phyloP scores from a whole-genome alignment of 2,113 vertebrate genomes.

The Xiphophorus hellerii region DNA sequence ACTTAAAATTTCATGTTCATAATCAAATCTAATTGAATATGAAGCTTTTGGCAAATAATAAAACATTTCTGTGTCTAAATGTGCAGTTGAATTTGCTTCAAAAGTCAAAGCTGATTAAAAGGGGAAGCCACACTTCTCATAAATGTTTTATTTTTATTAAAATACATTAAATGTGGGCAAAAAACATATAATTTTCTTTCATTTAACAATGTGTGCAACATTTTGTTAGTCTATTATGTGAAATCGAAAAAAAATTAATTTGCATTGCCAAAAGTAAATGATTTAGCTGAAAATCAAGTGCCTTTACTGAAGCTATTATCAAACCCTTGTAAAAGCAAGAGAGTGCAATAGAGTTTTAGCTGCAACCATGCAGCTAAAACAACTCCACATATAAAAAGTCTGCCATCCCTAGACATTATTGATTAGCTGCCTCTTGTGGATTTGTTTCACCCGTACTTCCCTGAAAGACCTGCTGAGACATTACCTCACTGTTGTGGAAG shows the following conservation, averaged over 20 bases:
- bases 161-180: no score
- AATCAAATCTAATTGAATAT: neutral
- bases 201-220: no score
- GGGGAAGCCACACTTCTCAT: no score
- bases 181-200: no score
- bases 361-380: slow-evolving; percentile 52
- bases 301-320: slow-evolving; percentile 4
- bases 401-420: slow-evolving; percentile 58
- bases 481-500: slow-evolving; percentile 78
- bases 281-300: neutral
- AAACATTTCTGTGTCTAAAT: no score
- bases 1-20: neutral
- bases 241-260: neutral
- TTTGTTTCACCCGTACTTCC: slow-evolving; percentile 67
- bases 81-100: no score
- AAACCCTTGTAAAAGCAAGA: slow-evolving; percentile 9
- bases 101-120: no score
- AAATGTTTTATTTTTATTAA: no score
- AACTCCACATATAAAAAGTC: slow-evolving; percentile 56
- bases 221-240: no score
- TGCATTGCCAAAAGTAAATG: neutral
- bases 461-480: slow-evolving; percentile 70
- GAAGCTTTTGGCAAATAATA: neutral
- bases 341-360: slow-evolving; percentile 14
- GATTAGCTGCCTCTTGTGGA: slow-evolving; percentile 72